These are phyloP conservation scores for Falco concolor DNA, from an alignment of 2,797 vertebrate genomes.

Conservation along the genomic window DNA sequence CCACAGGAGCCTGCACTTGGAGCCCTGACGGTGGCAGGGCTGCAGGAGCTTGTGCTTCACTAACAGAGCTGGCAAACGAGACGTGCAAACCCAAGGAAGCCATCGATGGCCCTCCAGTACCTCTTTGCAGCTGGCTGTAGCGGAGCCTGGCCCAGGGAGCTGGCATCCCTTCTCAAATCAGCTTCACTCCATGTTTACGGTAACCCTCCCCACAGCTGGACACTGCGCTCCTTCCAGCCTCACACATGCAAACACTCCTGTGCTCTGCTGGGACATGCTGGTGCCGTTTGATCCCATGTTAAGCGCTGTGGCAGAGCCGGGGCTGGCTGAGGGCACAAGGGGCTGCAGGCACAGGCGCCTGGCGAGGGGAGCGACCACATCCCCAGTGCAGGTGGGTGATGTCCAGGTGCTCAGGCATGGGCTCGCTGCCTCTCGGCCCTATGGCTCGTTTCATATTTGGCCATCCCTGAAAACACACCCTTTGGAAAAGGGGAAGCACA, in stretches of 20 bases:
- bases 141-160: not conserved
- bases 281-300: not conserved
- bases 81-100: not conserved
- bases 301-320: not conserved
- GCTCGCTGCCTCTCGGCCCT: not conserved
- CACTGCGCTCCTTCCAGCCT: not conserved
- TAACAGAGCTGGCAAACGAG: not conserved
- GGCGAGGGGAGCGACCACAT: not conserved
- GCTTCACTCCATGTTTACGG: not conserved
- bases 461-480: not conserved
- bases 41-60: not conserved
- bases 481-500: slow-evolving; percentile 19
- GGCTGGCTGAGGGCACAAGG: not conserved
- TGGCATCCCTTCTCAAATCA: not conserved
- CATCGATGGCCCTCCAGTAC: fast-evolving
- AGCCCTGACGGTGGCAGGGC: fast-evolving
- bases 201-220: not conserved
- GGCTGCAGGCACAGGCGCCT: not conserved
- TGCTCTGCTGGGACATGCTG: not conserved
- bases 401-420: not conserved
- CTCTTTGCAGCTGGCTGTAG: not conserved
- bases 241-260: not conserved
- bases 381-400: not conserved
- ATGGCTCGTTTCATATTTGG: slow-evolving; percentile 7
- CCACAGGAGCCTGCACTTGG: not conserved